A percentile compares a stretch with the other conserved stretches of the same genome.
These are phyloP conservation scores for Parnassius smintheus DNA, from an alignment of 2,888 invertebrate species.

Conservation along the genomic window DNA sequence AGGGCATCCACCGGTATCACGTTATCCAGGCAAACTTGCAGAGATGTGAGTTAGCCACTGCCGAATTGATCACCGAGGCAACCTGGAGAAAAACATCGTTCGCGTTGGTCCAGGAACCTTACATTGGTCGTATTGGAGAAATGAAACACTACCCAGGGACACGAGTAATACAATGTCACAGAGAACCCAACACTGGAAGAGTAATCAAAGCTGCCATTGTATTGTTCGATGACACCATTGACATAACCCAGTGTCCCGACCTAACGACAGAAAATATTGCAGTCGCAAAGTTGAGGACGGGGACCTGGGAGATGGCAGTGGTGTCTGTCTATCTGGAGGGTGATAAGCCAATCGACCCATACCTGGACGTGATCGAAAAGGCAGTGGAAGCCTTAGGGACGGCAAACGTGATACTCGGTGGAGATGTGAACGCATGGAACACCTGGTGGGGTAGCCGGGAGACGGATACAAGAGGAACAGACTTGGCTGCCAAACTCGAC, in stretches of 20 bases:
- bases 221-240: constrained; percentile 11
- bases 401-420: constrained; percentile 17
- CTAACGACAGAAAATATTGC: too few species aligned
- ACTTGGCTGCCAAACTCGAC: constrained; percentile 5
- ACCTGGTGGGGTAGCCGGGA: constrained; percentile 6
- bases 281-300: constrained; percentile 13
- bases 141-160: too few species aligned
- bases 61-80: neutral
- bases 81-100: neutral
- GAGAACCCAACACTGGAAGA: neutral
- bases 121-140: neutral
- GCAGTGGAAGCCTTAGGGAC: neutral
- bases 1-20: neutral
- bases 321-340: constrained; percentile 23
- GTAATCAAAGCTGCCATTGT: constrained; percentile 23
- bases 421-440: constrained; percentile 28
- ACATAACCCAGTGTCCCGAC: too few species aligned
- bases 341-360: constrained; percentile 17
- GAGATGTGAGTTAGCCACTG: neutral
- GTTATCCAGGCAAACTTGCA: neutral
- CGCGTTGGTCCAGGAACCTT: neutral
- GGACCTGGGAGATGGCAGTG: constrained; percentile 13
- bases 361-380: constrained; percentile 1
- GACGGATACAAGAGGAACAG: constrained; percentile 11
- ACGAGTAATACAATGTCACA: too few species aligned